Percentiles rank a stretch among this genome's conserved stretches.
phyloP scores from a whole-genome alignment of 35 echinoderm and acorn worm species.

The Hemicentrotus pulcherrimus region DNA sequence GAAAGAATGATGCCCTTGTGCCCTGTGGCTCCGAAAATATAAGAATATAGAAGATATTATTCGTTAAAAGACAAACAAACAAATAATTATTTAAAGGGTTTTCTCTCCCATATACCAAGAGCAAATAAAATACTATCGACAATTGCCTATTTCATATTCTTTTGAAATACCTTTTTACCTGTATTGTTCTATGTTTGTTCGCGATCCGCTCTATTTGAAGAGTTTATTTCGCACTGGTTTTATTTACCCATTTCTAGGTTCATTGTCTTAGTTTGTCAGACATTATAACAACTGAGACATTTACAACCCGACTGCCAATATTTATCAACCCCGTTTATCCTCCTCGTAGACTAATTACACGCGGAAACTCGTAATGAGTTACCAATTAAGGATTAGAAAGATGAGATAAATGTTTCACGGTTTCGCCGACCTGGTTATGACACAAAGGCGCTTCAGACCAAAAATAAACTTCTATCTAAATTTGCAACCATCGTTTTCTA shows the following conservation, averaged over 20 bases:
- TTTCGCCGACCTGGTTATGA: neutral
- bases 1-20: no score
- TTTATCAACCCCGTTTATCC: neutral
- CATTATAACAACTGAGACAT: conserved; percentile 5
- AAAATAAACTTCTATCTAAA: neutral
- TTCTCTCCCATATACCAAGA: no score
- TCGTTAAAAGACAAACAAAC: no score
- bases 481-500: neutral
- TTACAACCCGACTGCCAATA: neutral
- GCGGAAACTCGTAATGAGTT: conserved; percentile 14
- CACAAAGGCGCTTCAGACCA: neutral
- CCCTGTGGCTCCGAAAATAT: no score
- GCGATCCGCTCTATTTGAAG: neutral
- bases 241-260: neutral
- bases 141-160: no score
- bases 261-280: neutral
- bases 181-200: neutral
- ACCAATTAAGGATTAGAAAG: neutral
- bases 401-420: neutral
- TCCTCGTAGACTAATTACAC: neutral
- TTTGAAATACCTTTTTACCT: no score
- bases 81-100: no score
- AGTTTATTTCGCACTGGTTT: neutral
- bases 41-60: no score
- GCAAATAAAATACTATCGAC: no score